These are phyloP conservation scores for Arctocebus calabarensis DNA, from an alignment of 2,797 vertebrate species.

Conservation along the genomic window DNA sequence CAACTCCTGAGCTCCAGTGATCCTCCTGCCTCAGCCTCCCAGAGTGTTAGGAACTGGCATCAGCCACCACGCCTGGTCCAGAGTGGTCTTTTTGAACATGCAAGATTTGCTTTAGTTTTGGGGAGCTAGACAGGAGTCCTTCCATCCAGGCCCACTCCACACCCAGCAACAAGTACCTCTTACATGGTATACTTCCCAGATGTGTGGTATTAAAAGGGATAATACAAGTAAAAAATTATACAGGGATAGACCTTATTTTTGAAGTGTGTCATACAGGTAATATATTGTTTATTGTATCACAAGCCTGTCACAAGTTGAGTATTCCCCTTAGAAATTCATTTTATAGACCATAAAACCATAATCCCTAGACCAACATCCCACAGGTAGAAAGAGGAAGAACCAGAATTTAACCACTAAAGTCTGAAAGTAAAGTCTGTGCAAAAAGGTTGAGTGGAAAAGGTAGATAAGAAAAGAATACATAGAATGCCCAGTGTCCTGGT, in stretches of 20 bases:
- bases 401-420: not conserved
- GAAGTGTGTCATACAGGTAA: fast-evolving
- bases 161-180: fast-evolving
- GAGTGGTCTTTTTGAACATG: not conserved
- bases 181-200: not conserved
- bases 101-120: fast-evolving
- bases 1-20: too few relatives aligned
- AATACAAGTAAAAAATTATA: not conserved
- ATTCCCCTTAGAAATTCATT: not conserved
- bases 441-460: not conserved
- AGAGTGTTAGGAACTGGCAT: too few relatives aligned
- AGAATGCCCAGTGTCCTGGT: fast-evolving
- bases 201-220: not conserved
- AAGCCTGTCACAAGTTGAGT: not conserved
- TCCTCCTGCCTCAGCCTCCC: too few relatives aligned
- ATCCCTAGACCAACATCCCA: not conserved
- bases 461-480: not conserved
- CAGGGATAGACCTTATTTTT: fast-evolving
- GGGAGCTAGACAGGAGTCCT: not conserved
- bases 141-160: too few relatives aligned
- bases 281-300: fast-evolving
- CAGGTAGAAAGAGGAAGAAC: not conserved
- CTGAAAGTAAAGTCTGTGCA: not conserved
- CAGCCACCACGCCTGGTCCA: too few relatives aligned
- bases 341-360: not conserved